These are phyloP conservation scores for Melanotaenia trifasciata DNA, from an alignment of 2,797 vertebrate species.

Conservation along the genomic window DNA sequence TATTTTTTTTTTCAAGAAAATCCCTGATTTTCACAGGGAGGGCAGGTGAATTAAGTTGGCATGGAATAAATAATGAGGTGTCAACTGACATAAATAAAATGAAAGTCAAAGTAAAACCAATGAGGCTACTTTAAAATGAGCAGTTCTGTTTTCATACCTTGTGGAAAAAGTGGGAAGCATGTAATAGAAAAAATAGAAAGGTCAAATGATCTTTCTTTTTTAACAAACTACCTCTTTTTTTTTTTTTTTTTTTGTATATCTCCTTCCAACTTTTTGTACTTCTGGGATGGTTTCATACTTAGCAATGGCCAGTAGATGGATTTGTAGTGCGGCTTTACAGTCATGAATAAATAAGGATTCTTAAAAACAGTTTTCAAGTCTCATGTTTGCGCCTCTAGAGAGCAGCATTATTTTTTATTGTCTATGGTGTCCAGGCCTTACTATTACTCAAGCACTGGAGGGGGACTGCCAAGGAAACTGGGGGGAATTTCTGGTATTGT, in stretches of 20 bases:
- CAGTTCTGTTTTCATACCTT: neutral
- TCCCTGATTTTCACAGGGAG: neutral
- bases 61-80: neutral
- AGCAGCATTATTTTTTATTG: slow-evolving; percentile 60
- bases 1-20: neutral
- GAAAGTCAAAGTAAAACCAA: neutral
- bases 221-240: neutral
- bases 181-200: neutral
- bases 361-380: neutral
- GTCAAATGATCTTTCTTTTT: neutral
- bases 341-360: slow-evolving; percentile 36
- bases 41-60: neutral
- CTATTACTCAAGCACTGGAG: slow-evolving; percentile 10
- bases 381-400: slow-evolving; percentile 60
- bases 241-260: neutral
- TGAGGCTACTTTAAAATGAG: neutral
- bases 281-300: slow-evolving; percentile 16
- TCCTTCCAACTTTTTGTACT: slow-evolving; percentile 34
- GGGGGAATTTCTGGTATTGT: slow-evolving; percentile 74
- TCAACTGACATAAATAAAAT: neutral
- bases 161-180: too few species aligned
- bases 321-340: slow-evolving; percentile 29
- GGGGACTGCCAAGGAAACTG: slow-evolving; percentile 49
- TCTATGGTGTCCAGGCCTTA: slow-evolving; percentile 10
- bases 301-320: slow-evolving; percentile 19